Conservation (phyloP, 1,140 invertebrate species). For the Micrasema minimum region DNA sequence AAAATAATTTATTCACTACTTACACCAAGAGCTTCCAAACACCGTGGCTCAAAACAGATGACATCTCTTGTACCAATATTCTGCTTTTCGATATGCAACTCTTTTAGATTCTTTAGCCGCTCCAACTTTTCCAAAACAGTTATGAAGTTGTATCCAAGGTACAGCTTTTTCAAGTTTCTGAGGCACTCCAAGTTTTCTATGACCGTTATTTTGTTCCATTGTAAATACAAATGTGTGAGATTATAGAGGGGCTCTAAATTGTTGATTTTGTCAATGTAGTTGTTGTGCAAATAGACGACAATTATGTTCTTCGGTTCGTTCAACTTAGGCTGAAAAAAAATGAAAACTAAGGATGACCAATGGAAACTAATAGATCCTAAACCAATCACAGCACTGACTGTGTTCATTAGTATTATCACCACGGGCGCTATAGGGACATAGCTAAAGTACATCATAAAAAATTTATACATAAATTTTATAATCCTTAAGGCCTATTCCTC, state of each 20-base stretch:
- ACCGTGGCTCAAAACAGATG: slow-evolving; percentile 76
- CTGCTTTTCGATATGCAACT: slow-evolving; percentile 77
- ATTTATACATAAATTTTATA: too few species aligned
- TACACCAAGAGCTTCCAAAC: slow-evolving; percentile 69
- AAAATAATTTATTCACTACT: slow-evolving; percentile 51
- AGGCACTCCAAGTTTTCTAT: slow-evolving; percentile 72
- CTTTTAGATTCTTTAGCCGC: slow-evolving; percentile 68
- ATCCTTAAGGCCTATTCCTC: too few species aligned
- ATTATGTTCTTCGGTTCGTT: slow-evolving; percentile 65
- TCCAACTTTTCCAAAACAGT: slow-evolving; percentile 76
- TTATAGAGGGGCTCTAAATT: slow-evolving; percentile 70
- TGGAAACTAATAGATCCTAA: too few species aligned
- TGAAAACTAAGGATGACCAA: too few species aligned
- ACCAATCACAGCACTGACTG: background rate
- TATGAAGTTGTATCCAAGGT: slow-evolving; percentile 75
- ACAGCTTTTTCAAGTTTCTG: slow-evolving; percentile 72
- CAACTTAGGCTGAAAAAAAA: slow-evolving; percentile 63
- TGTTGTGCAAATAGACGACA: slow-evolving; percentile 75
- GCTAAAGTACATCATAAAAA: too few species aligned
- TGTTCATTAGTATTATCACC: too few species aligned
- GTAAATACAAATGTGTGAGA: slow-evolving; percentile 74
- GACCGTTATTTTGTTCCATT: slow-evolving; percentile 74
- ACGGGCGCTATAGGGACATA: too few species aligned
- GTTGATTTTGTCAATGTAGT: slow-evolving; percentile 70
- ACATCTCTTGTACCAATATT: slow-evolving; percentile 65